Evolutionary conservation across 2,113 vertebrate species (phyloP).

Genomic region (Stigmatopora nigra): DNA sequence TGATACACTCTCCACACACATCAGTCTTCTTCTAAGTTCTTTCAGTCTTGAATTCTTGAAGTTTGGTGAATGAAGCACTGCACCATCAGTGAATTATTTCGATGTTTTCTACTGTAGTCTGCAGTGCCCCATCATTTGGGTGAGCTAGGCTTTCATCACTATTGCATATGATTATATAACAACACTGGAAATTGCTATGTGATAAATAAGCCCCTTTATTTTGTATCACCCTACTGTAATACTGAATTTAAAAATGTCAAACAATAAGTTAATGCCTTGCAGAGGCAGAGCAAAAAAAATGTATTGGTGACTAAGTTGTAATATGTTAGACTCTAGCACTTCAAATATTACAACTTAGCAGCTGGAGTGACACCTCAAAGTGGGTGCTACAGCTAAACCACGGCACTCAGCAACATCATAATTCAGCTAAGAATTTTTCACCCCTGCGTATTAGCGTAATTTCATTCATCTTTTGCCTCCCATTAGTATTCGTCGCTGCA

Average conservation of each 20-base stretch:
- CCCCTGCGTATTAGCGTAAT: conserved; percentile 12
- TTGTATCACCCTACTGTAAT: background rate
- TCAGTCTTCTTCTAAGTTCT: too few relatives aligned
- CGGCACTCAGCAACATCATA: conserved; percentile 6
- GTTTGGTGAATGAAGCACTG: background rate
- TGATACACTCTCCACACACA: too few relatives aligned
- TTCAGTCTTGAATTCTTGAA: too few relatives aligned
- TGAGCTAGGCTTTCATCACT: background rate
- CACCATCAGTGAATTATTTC: background rate
- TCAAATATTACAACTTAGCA: background rate
- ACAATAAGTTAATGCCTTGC: background rate
- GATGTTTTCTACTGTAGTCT: background rate
- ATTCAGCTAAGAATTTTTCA: conserved; percentile 2
- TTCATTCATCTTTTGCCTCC: conserved; percentile 28
- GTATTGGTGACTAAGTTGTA: background rate
- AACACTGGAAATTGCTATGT: background rate
- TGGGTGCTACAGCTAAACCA: background rate
- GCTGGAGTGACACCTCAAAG: conserved; percentile 1
- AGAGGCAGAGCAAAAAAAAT: background rate
- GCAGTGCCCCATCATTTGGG: background rate
- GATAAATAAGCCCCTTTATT: background rate
- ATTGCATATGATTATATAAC: background rate
- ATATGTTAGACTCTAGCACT: background rate
- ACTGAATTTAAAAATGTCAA: background rate
- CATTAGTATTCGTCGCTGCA: conserved; percentile 37